Base-by-base conservation (phyloP, 2,888 invertebrate species). In the Acanthopleura granulata region DNA sequence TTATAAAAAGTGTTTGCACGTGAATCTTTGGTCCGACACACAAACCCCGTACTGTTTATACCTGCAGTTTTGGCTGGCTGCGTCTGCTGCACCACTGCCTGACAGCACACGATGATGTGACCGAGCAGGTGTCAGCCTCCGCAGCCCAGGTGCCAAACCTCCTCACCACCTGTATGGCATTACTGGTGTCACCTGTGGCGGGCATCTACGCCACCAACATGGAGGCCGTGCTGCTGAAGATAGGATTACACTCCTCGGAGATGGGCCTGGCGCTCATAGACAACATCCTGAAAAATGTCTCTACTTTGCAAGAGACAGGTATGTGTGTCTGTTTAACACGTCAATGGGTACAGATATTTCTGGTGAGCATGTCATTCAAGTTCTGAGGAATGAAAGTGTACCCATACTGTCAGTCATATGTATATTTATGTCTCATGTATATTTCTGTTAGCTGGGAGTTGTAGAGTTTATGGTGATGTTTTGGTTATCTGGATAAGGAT, bases 51-150 rank as follows among this genome's bases (percentile, higher is more conserved):
- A 4, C 22, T 57, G 22, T 57, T 57, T 3, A 9, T 57, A 18
- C 12, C n/a, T 57, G 25, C 85, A 95, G 95, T 89, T 93, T 95
- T 87, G 95, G 95, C 78, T 97, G 97, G 97, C 92, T 96, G 80
- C 92, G 95, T 79, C 93, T 97, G 79, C 92, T 97, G 66, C 94
- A 95, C 81, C 94, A 95, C 85, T 96, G 96, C 86, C 93, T 95
- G 79, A 84, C 82, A 73, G 82, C 83, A 40, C 77, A 82, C 75
- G 80, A 80, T 51, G 85, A 84, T 25, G 78, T 85, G 57, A 75
- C 29, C 73, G 81, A 83, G 50, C 76, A 77, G 25, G 87, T 88
- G 15, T 85, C 87, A 1, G 84, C 82, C 72, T 93, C 93, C n/a
- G 93, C 94, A 0, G 93, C 94, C 0, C 91, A 92, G 40, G 94